Base-by-base conservation (phyloP, 2,113 vertebrate species). In the Turnix velox region DNA sequence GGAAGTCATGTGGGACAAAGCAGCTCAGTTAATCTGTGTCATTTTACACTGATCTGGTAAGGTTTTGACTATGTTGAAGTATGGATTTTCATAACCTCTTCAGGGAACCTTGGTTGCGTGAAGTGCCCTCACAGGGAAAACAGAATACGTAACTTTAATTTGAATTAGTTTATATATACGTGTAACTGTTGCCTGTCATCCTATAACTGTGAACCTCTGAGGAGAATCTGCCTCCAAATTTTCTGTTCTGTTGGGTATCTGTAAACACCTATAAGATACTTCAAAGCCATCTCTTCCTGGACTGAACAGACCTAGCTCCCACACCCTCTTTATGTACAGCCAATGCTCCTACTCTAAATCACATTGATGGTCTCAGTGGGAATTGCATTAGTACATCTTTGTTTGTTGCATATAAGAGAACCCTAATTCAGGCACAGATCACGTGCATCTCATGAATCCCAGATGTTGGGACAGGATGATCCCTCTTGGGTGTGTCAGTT, bases 231-330 rank as follows among this genome's bases (percentile, higher is more conserved):
- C 7, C 12, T 80, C 28, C 2, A 1, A 51, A 17, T 69, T 69
- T 57, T 73, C 6, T 59, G 63, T 77, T 57, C 30, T 39, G 0
- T 57, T 1, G 3, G 30, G 10, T 33, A 7, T 42, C 18, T 55
- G 9, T 77, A 49, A 6, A 24, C 3, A 7, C 14, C n/a, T 35
- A 0, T 39, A 61, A 52, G 18, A 7, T 9, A 2, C 4, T 4
- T 4, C 9, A 66, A 51, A 74, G 9, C 31, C 30, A 55, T 33
- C 15, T 5, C 8, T 81, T 73, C 28, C 17, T 3, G 51, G n/a
- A 6, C 23, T 27, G 12, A 75, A 19, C 9, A 63, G 15, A 40
- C 7, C 7, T 2, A 58, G 12, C 14, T 88, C 9, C 27, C 28
- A 8, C 6, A 61, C 7, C 8, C 5, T n/a, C 8, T 39, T 25